Evolutionary conservation across 2,888 invertebrate genomes (phyloP).

Genomic region (Drosophila birchii): DNA sequence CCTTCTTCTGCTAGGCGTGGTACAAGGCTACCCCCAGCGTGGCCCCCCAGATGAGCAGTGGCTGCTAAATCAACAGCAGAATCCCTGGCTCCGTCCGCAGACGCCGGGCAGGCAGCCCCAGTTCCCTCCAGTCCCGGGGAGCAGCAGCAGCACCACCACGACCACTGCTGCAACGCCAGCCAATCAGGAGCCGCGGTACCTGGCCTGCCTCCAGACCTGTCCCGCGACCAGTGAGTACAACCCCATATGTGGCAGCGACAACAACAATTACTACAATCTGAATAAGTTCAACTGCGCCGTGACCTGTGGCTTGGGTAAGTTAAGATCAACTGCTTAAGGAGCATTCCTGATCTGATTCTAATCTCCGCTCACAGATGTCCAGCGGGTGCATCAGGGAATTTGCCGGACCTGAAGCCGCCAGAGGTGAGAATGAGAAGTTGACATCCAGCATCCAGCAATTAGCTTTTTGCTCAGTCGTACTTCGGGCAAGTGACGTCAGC

Average conservation of each 20-base stretch:
- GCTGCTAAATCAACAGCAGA: not conserved
- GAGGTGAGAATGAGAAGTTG: not conserved
- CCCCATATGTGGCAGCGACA: slow-evolving; percentile 83
- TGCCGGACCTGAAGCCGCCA: slow-evolving; percentile 33
- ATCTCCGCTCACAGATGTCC: slow-evolving; percentile 35
- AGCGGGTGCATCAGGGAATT: slow-evolving; percentile 50
- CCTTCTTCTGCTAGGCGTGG: not conserved
- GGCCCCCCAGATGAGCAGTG: not conserved
- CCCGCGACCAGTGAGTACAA: slow-evolving; percentile 83
- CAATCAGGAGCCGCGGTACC: slow-evolving; percentile 68
- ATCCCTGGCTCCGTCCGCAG: slow-evolving; percentile 13
- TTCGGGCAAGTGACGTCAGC: slow-evolving; percentile 28
- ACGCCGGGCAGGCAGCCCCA: not conserved
- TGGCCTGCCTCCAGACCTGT: slow-evolving; percentile 72
- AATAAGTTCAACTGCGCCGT: slow-evolving; percentile 79
- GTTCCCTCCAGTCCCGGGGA: not conserved
- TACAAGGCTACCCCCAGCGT: slow-evolving; percentile 4
- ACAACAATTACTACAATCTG: slow-evolving; percentile 77
- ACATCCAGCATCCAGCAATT: not conserved
- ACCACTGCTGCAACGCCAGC: slow-evolving; percentile 54
- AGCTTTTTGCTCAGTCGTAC: not conserved
- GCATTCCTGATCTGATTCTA: not conserved
- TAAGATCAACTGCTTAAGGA: too few species aligned
- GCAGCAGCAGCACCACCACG: slow-evolving; percentile 3
- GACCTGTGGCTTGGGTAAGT: slow-evolving; percentile 78